phyloP scores from a whole-genome alignment of 2,888 invertebrate species.

The Cephus pulcher region DNA sequence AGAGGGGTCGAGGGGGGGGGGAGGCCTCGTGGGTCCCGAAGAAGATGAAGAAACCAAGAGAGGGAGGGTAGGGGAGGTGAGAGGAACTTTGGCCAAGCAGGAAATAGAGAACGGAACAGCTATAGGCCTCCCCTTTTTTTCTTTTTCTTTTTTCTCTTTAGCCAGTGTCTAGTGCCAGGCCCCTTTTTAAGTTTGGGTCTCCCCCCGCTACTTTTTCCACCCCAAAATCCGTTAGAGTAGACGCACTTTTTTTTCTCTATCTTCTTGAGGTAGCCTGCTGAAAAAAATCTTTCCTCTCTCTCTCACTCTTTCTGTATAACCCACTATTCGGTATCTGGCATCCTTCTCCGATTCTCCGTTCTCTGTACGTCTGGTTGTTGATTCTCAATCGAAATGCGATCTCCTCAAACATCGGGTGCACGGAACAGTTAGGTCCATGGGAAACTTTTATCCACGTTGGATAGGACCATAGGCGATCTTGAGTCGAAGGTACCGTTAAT shows the following conservation, averaged over 20 bases:
- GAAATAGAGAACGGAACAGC: constrained; percentile 40
- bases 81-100: neutral
- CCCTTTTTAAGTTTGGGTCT: constrained; percentile 35
- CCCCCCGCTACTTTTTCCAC: constrained; percentile 38
- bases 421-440: constrained; percentile 55
- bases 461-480: no score
- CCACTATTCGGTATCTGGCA: no score
- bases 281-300: no score
- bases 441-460: constrained; percentile 34
- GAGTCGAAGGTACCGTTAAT: no score
- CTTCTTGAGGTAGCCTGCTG: neutral
- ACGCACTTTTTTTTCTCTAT: constrained; percentile 44
- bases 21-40: constrained; percentile 18
- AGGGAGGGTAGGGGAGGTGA: neutral
- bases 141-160: constrained; percentile 13
- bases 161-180: no score
- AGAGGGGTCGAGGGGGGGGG: constrained; percentile 23
- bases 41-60: constrained; percentile 23
- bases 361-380: constrained; percentile 40
- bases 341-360: neutral
- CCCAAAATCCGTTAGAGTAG: constrained; percentile 60
- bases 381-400: constrained; percentile 66
- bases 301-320: neutral
- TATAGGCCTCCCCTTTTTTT: constrained; percentile 8
- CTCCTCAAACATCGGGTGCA: constrained; percentile 58